Percentiles rank a stretch among this genome's conserved stretches.
These are phyloP conservation scores for Centropus bengalensis DNA, from an alignment of 2,113 vertebrate species.

Conservation along the genomic window DNA sequence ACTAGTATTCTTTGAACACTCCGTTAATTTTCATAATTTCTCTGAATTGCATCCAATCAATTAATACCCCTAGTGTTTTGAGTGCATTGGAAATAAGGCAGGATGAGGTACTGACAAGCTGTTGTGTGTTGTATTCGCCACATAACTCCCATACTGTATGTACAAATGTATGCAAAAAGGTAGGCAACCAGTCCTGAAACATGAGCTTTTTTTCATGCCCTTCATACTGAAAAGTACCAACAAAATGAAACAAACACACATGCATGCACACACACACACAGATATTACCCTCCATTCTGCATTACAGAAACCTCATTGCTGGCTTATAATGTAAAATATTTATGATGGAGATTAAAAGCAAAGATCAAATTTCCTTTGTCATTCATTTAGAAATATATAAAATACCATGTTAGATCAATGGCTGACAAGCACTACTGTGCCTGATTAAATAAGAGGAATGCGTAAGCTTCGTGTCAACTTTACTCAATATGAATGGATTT, in stretches of 20 bases:
- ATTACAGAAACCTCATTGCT: neutral
- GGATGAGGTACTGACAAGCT: neutral
- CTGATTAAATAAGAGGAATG: neutral
- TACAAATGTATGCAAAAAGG: neutral
- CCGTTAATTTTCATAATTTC: neutral
- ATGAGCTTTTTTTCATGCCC: neutral
- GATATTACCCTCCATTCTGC: neutral
- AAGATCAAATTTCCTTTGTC: neutral
- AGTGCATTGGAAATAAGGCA: neutral
- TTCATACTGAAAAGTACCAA: neutral
- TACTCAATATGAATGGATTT: neutral
- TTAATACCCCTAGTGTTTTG: neutral
- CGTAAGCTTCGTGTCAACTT: fast-evolving
- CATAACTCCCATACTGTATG: neutral
- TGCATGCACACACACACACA: neutral
- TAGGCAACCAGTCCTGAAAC: neutral
- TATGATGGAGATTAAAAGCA: neutral
- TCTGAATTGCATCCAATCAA: neutral
- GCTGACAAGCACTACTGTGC: neutral
- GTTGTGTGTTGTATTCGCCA: neutral
- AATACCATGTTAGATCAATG: neutral
- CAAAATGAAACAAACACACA: neutral
- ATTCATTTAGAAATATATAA: neutral
- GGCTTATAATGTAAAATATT: neutral
- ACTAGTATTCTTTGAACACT: neutral